A percentile compares a stretch with the other conserved stretches of the same genome.
Evolutionary conservation across 2,113 vertebrate species (phyloP).

Genomic region (Condylura cristata): DNA sequence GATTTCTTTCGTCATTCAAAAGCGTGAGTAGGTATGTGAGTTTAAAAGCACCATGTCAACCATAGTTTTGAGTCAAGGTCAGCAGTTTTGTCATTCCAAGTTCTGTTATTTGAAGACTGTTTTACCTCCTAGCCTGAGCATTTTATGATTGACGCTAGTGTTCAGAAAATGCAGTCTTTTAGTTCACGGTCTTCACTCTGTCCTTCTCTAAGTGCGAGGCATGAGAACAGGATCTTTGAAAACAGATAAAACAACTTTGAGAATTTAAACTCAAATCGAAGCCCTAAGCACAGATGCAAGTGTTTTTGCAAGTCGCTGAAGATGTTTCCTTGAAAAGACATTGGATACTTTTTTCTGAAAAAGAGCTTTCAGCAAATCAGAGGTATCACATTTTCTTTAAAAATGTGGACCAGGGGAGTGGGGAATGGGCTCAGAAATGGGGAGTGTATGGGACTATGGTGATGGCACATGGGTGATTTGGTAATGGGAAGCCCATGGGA

Average conservation of each 20-base stretch:
- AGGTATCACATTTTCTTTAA: background rate
- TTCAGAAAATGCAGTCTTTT: background rate
- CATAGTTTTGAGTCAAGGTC: slow-evolving; percentile 61
- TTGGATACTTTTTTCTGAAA: background rate
- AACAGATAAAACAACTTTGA: background rate
- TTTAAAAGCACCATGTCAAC: slow-evolving; percentile 49
- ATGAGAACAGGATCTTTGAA: background rate
- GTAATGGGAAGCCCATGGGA: no score
- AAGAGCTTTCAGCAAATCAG: background rate
- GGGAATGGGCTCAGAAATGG: no score
- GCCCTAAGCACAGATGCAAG: background rate
- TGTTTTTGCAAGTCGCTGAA: background rate
- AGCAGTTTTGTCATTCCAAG: slow-evolving; percentile 48
- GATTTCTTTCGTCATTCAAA: slow-evolving; percentile 33
- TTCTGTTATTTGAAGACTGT: background rate
- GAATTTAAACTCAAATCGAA: background rate
- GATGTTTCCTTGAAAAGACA: background rate
- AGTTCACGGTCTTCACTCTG: background rate
- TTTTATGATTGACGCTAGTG: background rate
- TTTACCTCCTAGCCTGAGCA: background rate
- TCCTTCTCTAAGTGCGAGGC: rapidly evolving
- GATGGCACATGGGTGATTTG: no score
- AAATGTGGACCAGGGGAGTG: no score
- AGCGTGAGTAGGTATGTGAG: slow-evolving; percentile 14
- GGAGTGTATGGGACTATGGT: no score